Evolutionary conservation across 2,888 invertebrate genomes (phyloP).

Genomic region (Brachynemurus nebulosus): DNA sequence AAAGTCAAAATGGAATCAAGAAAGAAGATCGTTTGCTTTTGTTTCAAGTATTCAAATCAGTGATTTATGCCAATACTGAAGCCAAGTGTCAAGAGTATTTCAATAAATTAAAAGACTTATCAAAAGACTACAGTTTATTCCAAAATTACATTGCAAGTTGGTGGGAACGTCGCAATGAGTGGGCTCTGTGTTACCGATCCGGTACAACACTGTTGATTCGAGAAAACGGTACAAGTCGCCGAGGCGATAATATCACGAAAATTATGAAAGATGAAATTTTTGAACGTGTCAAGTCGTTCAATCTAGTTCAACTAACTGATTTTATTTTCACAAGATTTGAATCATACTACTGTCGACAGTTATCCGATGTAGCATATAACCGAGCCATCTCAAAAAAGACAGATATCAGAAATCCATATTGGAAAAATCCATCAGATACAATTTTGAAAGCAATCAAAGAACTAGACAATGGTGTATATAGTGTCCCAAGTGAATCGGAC

Average conservation of each 20-base stretch:
- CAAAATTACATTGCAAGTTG: neutral
- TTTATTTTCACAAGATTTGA: slow-evolving; percentile 2
- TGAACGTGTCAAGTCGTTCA: slow-evolving; percentile 2
- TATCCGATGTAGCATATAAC: neutral
- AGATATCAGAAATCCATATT: neutral
- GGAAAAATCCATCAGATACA: neutral
- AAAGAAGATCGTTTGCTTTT: slow-evolving; percentile 2
- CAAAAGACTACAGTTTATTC: neutral
- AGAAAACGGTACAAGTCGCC: neutral
- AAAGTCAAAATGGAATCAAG: slow-evolving; percentile 1
- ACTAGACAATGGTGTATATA: slow-evolving; percentile 1
- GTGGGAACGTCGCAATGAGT: slow-evolving; percentile 2
- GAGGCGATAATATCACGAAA: neutral
- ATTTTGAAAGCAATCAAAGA: neutral
- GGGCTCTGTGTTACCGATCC: slow-evolving; percentile 4
- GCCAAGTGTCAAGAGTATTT: neutral
- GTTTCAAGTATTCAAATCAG: slow-evolving; percentile 1
- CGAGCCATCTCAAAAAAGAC: neutral
- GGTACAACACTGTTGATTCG: neutral
- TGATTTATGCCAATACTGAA: neutral
- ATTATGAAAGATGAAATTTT: slow-evolving; percentile 4
- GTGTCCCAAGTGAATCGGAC: slow-evolving; percentile 3
- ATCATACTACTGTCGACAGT: neutral
- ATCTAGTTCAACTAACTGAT: slow-evolving; percentile 2
- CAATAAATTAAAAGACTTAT: neutral